Evolutionary conservation across 2,113 vertebrate species (phyloP).

Genomic region (Lathamus discolor): DNA sequence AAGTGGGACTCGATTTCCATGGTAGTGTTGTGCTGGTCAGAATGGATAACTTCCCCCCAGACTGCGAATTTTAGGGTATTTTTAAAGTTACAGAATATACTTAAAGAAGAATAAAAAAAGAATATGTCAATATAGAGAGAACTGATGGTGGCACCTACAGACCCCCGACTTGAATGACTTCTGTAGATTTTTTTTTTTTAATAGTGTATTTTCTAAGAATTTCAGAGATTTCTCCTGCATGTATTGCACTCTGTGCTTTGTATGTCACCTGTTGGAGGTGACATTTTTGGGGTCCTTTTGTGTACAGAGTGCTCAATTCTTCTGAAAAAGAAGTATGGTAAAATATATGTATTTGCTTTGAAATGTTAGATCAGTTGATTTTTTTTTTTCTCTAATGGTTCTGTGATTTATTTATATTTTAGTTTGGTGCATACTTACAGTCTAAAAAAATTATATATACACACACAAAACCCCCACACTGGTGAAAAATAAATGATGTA

Average conservation of each 20-base stretch:
- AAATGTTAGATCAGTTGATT: background rate
- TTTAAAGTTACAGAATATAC: background rate
- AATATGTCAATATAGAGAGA: background rate
- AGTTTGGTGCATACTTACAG: background rate
- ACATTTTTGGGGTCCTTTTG: background rate
- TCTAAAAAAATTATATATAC: background rate
- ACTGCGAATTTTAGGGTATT: background rate
- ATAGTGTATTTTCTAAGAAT: background rate
- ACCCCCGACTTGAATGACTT: background rate
- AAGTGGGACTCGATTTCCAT: background rate
- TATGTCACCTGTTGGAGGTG: background rate
- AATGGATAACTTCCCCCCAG: background rate
- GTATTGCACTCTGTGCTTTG: background rate
- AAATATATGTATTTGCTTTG: background rate
- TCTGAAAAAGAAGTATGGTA: background rate
- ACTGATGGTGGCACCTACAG: background rate
- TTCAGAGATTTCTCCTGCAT: background rate
- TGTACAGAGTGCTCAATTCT: background rate
- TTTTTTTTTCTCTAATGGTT: background rate
- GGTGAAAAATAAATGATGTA: background rate
- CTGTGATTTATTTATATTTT: background rate
- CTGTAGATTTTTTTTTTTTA: background rate
- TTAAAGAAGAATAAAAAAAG: background rate
- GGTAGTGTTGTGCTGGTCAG: background rate
- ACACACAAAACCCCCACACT: fast-evolving